These are phyloP conservation scores for Pogonognathellus flavescens DNA, from an alignment of 1,140 invertebrate species.

Conservation along the genomic window DNA sequence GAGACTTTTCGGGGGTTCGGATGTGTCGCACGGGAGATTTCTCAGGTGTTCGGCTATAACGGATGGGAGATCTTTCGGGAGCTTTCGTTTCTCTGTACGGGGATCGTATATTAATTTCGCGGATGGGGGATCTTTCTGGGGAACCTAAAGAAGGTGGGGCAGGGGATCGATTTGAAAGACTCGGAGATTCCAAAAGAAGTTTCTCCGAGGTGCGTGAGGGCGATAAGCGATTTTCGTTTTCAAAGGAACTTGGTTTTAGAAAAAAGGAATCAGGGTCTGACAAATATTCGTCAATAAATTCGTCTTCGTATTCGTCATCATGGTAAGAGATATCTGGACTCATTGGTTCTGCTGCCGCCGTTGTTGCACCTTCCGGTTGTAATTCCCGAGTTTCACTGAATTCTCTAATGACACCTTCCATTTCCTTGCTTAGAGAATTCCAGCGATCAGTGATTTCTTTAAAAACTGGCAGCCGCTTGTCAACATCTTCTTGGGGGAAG, in stretches of 20 bases:
- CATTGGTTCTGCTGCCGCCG: background rate
- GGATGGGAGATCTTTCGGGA: background rate
- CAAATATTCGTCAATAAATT: too few species aligned
- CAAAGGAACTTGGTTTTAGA: too few species aligned
- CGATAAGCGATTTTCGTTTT: too few species aligned
- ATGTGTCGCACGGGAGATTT: background rate
- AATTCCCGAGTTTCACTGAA: background rate
- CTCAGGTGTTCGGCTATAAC: background rate
- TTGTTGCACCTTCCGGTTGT: background rate
- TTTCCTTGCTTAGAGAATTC: background rate
- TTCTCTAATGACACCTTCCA: background rate
- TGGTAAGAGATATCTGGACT: background rate
- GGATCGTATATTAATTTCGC: too few species aligned
- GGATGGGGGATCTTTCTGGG: too few species aligned
- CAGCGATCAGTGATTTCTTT: background rate
- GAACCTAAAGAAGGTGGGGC: too few species aligned
- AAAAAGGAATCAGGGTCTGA: too few species aligned
- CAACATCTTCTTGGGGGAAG: background rate
- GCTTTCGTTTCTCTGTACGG: background rate
- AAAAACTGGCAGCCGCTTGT: constrained; percentile 21
- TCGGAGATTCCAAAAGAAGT: too few species aligned
- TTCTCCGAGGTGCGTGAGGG: too few species aligned
- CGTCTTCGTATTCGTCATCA: background rate
- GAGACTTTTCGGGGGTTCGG: background rate
- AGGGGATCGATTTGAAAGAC: too few species aligned